Base-by-base conservation (phyloP, 2,888 invertebrate genomes). In the Choristoneura rosaceana region DNA sequence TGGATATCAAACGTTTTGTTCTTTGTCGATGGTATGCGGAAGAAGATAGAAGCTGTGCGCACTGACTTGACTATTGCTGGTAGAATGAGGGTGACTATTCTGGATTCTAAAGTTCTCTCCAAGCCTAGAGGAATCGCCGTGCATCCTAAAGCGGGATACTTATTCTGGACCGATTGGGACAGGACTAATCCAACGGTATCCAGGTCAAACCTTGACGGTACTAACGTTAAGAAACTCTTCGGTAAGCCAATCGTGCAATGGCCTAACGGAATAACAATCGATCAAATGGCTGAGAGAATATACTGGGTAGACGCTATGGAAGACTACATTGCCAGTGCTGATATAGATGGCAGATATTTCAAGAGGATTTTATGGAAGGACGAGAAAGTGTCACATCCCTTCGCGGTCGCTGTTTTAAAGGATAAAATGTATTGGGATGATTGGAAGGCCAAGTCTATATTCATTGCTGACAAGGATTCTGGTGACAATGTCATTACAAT, bases 121-220 rank as follows among this genome's bases (percentile, higher is more conserved):
- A 97, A 96, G 79, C 98, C 98, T 0, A 91, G 97, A 74, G 97
- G 98, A 9, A 97, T 98, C 69, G 97, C 97, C 0, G 95, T 98
- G 0, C 98, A 98, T 90, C 98, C 98, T 0, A 95, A 95, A 82
- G 95, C 96, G 66, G 98, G 98, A 71, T 97, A 96, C 78, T 75
- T 95, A 87, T 98, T 97, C 86, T 98, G 98, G 97, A 97, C 98
- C 0, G 98, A 98, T 84, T 98, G 98, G 98, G 97, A 97, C 4
- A 94, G 95, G 3, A 94, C 94, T n/a, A 95, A 95, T 76, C 97
- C 98, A 0, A 96, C 97, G 0, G 96, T 98, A 8, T 97, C 96
- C 8, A 94, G 97, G 67, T 96, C 98, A 0, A 96, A 97, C 83
- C 93, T 98, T 75, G 98, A 98, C 84, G 98, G 98, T 0, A 94